Conservation (phyloP, 2,797 vertebrate genomes). For the Oryzias sinensis region DNA sequence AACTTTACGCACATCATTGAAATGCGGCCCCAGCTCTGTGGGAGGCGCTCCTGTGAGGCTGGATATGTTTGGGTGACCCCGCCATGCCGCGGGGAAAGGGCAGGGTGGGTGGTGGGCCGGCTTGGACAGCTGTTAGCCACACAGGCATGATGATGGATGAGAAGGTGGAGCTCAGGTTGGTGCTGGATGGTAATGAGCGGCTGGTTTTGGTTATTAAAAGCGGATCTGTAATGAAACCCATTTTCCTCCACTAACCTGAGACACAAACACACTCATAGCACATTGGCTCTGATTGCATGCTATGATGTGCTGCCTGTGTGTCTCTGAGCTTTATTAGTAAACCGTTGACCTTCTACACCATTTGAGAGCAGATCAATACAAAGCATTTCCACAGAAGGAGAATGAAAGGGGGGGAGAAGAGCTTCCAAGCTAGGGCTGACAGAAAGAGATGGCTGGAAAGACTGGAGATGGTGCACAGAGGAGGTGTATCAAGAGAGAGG, state of each 20-base stretch:
- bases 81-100: conserved; percentile 33
- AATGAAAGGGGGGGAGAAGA: conserved; percentile 7
- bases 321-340: conserved; percentile 69
- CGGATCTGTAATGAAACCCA: conserved; percentile 1
- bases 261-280: conserved; percentile 19
- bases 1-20: conserved; percentile 7
- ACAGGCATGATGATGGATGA: conserved; percentile 60
- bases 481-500: conserved; percentile 1
- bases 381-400: conserved; percentile 51
- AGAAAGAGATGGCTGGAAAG: conserved; percentile 29
- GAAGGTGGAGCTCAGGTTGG: conserved; percentile 41
- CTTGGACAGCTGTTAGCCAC: conserved; percentile 62
- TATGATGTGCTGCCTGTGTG: conserved; percentile 26
- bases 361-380: conserved; percentile 68
- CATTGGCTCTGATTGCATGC: conserved; percentile 9
- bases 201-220: conserved; percentile 25
- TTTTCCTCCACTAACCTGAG: neutral
- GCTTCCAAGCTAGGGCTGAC: conserved; percentile 13
- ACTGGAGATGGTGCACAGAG: conserved; percentile 8
- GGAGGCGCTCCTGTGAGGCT: conserved; percentile 21
- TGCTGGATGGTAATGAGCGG: conserved; percentile 30
- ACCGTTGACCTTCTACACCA: conserved; percentile 61
- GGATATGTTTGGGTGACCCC: conserved; percentile 49
- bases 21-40: conserved; percentile 25
- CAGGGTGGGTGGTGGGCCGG: conserved; percentile 7